Conservation (phyloP, 2,113 vertebrate genomes). For the Leucoraja erinaceus region DNA sequence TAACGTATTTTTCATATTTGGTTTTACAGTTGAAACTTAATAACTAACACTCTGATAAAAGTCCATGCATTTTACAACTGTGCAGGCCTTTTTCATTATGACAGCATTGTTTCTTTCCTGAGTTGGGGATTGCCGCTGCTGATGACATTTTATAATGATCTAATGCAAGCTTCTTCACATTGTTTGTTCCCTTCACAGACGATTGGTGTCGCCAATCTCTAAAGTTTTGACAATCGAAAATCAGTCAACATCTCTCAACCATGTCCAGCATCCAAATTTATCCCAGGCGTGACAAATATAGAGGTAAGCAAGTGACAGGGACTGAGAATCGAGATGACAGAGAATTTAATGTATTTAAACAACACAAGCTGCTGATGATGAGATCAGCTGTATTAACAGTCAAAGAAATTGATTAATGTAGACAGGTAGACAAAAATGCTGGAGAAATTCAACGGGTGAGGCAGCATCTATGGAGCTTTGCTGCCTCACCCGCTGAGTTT, state of each 20-base stretch:
- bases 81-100: neutral
- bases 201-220: neutral
- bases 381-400: too few relatives aligned
- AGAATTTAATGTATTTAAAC: neutral
- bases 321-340: neutral
- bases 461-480: too few relatives aligned
- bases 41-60: too few relatives aligned
- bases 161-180: neutral
- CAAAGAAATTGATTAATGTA: neutral
- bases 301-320: neutral
- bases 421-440: neutral
- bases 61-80: neutral
- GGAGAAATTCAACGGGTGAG: too few relatives aligned
- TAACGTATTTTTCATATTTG: neutral
- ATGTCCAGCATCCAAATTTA: conserved; percentile 25
- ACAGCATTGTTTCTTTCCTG: too few relatives aligned
- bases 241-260: neutral
- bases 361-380: neutral
- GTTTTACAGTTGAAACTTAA: neutral
- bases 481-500: too few relatives aligned
- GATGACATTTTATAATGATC: neutral
- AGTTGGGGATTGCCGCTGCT: neutral
- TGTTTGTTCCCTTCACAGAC: neutral
- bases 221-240: neutral
- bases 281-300: neutral